Percentiles rank a stretch among this genome's conserved stretches.
These are phyloP conservation scores for Endotricha flammealis DNA, from an alignment of 2,888 invertebrate genomes.

Conservation along the genomic window DNA sequence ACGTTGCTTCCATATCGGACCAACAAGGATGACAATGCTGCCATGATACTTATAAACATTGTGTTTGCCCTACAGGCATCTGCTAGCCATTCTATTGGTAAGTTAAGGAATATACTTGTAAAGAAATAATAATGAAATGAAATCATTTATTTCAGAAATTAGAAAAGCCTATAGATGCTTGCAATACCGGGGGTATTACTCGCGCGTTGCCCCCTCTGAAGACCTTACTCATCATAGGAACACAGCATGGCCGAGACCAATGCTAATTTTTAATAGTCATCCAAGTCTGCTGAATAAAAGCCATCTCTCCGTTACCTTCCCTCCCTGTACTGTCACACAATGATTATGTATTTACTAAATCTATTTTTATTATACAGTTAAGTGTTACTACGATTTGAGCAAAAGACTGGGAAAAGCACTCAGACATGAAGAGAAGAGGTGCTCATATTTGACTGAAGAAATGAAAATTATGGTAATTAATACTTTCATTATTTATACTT, in stretches of 20 bases:
- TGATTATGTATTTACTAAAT: background rate
- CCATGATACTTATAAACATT: constrained; percentile 89
- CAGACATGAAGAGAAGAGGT: constrained; percentile 93
- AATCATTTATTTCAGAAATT: too few relatives aligned
- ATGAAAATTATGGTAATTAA: constrained; percentile 87
- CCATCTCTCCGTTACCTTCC: too few relatives aligned
- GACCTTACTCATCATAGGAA: too few relatives aligned
- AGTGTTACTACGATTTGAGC: constrained; percentile 96
- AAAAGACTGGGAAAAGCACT: constrained; percentile 92
- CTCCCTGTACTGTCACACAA: too few relatives aligned
- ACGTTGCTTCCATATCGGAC: constrained; percentile 85
- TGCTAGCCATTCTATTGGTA: constrained; percentile 92
- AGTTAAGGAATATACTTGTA: constrained; percentile 19
- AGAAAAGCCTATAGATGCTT: too few relatives aligned
- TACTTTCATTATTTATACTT: constrained; percentile 3
- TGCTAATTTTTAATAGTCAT: too few relatives aligned
- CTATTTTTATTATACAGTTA: constrained; percentile 74
- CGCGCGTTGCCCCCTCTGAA: too few relatives aligned
- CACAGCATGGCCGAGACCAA: too few relatives aligned
- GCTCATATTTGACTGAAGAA: constrained; percentile 92
- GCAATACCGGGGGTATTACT: too few relatives aligned
- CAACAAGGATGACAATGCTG: constrained; percentile 81
- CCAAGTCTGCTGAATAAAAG: too few relatives aligned
- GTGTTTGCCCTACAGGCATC: constrained; percentile 95
- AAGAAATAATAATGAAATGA: too few relatives aligned